These are phyloP conservation scores for Nemoura dubitans DNA, from an alignment of 2,888 invertebrate genomes.

Conservation along the genomic window DNA sequence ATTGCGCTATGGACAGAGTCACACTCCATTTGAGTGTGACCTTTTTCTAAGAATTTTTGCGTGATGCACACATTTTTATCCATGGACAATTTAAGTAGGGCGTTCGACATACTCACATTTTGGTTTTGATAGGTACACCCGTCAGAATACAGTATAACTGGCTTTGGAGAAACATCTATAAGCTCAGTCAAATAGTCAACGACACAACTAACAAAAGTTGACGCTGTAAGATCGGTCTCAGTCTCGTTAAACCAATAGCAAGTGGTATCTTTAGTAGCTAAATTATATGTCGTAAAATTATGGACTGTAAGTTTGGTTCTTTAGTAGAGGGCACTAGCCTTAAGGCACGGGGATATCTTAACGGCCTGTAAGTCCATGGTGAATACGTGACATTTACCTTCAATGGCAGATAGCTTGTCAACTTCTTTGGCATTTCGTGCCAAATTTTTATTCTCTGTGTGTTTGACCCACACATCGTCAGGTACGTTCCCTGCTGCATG, in stretches of 20 bases:
- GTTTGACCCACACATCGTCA: constrained; percentile 51
- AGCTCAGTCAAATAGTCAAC: constrained; percentile 47
- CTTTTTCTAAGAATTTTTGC: constrained; percentile 21
- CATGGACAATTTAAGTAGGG: constrained; percentile 53
- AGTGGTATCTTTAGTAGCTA: constrained; percentile 50
- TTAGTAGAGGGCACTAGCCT: constrained; percentile 52
- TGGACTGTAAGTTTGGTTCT: constrained; percentile 55
- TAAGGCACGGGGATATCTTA: constrained; percentile 51
- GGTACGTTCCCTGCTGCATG: constrained; percentile 52
- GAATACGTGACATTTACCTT: constrained; percentile 50
- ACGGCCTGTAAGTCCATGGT: constrained; percentile 54
- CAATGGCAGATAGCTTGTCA: constrained; percentile 43
- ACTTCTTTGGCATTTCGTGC: constrained; percentile 52
- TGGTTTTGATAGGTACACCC: constrained; percentile 54
- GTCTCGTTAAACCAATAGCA: constrained; percentile 54
- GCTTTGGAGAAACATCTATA: constrained; percentile 43
- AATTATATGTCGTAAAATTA: constrained; percentile 54
- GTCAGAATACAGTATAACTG: constrained; percentile 54
- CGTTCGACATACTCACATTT: constrained; percentile 54
- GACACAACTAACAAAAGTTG: constrained; percentile 52
- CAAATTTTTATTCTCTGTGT: constrained; percentile 50
- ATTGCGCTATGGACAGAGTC: constrained; percentile 57
- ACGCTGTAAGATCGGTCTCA: constrained; percentile 51
- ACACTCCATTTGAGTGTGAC: constrained; percentile 54
- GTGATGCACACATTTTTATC: constrained; percentile 48